Evolutionary conservation across 1,140 invertebrate genomes (phyloP).

Genomic region (Bombus terrestris): DNA sequence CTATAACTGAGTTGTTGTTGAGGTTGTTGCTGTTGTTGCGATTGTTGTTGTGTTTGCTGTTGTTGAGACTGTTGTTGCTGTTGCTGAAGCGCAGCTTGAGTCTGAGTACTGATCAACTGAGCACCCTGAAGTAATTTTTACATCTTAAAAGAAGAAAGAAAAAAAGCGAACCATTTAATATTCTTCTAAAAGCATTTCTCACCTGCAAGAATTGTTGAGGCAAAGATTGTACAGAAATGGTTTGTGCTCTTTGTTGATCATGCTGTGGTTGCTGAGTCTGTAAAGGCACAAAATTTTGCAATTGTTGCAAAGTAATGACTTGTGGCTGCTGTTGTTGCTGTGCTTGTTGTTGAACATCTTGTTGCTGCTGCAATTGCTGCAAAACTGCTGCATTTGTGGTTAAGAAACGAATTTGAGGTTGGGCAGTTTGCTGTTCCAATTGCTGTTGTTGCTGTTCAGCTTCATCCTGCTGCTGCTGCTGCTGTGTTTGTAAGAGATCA

Average conservation of each 20-base stretch:
- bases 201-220: constrained; percentile 84
- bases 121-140: constrained; percentile 68
- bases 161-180: background rate
- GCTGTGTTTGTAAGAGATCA: constrained; percentile 1
- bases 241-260: constrained; percentile 79
- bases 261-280: constrained; percentile 78
- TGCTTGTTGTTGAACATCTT: constrained; percentile 74
- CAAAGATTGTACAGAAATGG: constrained; percentile 83
- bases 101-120: constrained; percentile 76
- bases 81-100: constrained; percentile 76
- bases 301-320: constrained; percentile 83
- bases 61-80: constrained; percentile 82
- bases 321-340: constrained; percentile 80
- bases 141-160: background rate
- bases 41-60: constrained; percentile 79
- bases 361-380: constrained; percentile 80
- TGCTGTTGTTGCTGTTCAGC: constrained; percentile 84
- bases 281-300: constrained; percentile 83
- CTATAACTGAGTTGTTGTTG: constrained; percentile 85
- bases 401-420: constrained; percentile 80
- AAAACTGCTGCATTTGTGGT: constrained; percentile 74
- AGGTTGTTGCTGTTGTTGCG: constrained; percentile 81
- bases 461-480: constrained; percentile 76
- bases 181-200: constrained; percentile 12
- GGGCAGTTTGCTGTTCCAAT: constrained; percentile 77